These are phyloP conservation scores for Odocoileus hemionus DNA, from an alignment of 2,113 vertebrate species.

Conservation along the genomic window DNA sequence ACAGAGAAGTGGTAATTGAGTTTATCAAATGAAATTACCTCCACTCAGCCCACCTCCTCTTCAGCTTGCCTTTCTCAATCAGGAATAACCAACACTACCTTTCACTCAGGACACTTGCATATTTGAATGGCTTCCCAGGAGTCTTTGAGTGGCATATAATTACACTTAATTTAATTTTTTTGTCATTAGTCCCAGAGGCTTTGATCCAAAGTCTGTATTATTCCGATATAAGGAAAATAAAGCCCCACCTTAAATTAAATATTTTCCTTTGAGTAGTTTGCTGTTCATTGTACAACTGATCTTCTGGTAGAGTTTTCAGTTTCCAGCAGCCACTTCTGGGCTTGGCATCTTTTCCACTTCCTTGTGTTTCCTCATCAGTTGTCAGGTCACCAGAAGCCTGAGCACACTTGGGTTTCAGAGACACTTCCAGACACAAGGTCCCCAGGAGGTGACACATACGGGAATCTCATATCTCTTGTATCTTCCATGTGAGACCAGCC, in stretches of 20 bases:
- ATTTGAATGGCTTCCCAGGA: conserved; percentile 76
- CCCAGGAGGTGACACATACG: neutral
- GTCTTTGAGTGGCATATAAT: conserved; percentile 79
- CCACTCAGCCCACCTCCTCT: conserved; percentile 62
- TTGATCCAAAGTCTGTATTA: conserved; percentile 79
- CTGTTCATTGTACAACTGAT: conserved; percentile 67
- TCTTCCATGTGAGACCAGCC: neutral
- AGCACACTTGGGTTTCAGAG: neutral
- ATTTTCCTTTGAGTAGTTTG: conserved; percentile 52
- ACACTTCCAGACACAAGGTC: neutral
- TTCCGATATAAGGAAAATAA: conserved; percentile 75
- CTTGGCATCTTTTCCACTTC: neutral
- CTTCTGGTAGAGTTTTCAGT: conserved; percentile 51
- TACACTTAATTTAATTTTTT: conserved; percentile 79
- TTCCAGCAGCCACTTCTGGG: neutral
- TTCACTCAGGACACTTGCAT: conserved; percentile 72
- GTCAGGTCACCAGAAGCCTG: neutral
- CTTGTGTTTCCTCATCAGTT: neutral
- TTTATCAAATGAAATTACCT: conserved; percentile 79
- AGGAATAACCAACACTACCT: conserved; percentile 54
- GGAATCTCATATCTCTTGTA: neutral
- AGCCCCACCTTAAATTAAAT: conserved; percentile 78
- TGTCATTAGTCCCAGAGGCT: conserved; percentile 79
- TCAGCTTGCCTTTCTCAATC: conserved; percentile 71
- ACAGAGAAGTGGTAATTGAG: conserved; percentile 68